These are phyloP conservation scores for Geotrypetes seraphini DNA, from an alignment of 2,797 vertebrate species.

Conservation along the genomic window DNA sequence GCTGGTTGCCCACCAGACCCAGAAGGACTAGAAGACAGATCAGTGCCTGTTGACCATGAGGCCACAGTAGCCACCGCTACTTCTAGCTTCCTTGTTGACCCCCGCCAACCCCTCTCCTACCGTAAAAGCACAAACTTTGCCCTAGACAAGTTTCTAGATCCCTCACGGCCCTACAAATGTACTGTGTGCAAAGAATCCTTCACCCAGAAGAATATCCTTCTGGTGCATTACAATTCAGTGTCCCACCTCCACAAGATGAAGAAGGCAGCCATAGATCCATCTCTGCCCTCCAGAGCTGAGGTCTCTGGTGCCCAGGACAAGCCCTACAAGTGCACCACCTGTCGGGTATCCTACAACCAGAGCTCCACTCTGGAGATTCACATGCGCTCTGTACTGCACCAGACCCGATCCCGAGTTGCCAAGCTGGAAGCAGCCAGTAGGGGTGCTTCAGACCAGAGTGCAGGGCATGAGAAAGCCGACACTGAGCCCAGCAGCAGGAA, in stretches of 20 bases:
- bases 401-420: constrained; percentile 74
- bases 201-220: constrained; percentile 72
- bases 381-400: constrained; percentile 73
- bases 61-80: background rate
- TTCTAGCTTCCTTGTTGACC: constrained; percentile 16
- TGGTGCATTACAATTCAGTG: constrained; percentile 81
- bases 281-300: constrained; percentile 33
- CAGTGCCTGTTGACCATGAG: background rate
- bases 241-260: constrained; percentile 84
- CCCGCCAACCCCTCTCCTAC: constrained; percentile 36
- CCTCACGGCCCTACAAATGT: constrained; percentile 70
- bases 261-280: constrained; percentile 42
- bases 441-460: too few species aligned
- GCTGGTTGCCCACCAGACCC: background rate
- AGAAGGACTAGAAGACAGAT: constrained; percentile 27
- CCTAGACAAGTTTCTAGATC: constrained; percentile 52
- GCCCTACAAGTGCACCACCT: constrained; percentile 82
- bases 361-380: constrained; percentile 81
- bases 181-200: constrained; percentile 80
- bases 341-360: constrained; percentile 86
- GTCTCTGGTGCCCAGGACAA: constrained; percentile 51
- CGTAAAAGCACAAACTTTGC: constrained; percentile 50
- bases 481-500: background rate
- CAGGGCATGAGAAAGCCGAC: constrained; percentile 9
- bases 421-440: constrained; percentile 30